Percentiles rank a stretch among this genome's conserved stretches.
Conservation (phyloP, 2,888 invertebrate genomes). For the Agriopis aurantiaria region DNA sequence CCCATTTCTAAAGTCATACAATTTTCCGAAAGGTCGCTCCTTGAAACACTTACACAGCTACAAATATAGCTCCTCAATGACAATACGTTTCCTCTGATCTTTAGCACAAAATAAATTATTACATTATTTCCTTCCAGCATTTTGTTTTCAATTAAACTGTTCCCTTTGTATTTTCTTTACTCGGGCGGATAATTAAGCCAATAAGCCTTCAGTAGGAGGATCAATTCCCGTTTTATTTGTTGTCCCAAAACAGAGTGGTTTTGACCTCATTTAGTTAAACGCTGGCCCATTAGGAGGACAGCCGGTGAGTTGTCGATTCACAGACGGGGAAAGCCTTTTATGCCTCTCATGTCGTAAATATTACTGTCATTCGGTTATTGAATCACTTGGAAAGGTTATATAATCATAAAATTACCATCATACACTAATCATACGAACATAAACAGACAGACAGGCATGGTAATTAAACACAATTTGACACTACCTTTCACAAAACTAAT, state of each 20-base stretch:
- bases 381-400: too few relatives aligned
- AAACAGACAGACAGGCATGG: neutral
- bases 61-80: neutral
- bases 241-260: slow-evolving; percentile 41
- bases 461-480: too few relatives aligned
- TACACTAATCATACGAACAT: too few relatives aligned
- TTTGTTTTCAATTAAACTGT: slow-evolving; percentile 38
- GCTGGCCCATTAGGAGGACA: slow-evolving; percentile 34
- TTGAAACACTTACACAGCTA: neutral
- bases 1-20: neutral
- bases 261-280: slow-evolving; percentile 44
- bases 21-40: neutral
- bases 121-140: slow-evolving; percentile 28
- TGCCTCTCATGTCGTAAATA: neutral
- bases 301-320: slow-evolving; percentile 33
- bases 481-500: too few relatives aligned
- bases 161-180: slow-evolving; percentile 42
- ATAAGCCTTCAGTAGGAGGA: slow-evolving; percentile 37
- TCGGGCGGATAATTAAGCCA: slow-evolving; percentile 41
- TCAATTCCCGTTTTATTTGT: slow-evolving; percentile 43
- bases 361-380: neutral
- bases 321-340: neutral
- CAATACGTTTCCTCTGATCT: slow-evolving; percentile 30
- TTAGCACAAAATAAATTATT: slow-evolving; percentile 29
- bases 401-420: too few relatives aligned